A percentile compares a stretch with the other conserved stretches of the same genome.
phyloP scores from a whole-genome alignment of 2,797 vertebrate species.

The Rhodeus uyekii region DNA sequence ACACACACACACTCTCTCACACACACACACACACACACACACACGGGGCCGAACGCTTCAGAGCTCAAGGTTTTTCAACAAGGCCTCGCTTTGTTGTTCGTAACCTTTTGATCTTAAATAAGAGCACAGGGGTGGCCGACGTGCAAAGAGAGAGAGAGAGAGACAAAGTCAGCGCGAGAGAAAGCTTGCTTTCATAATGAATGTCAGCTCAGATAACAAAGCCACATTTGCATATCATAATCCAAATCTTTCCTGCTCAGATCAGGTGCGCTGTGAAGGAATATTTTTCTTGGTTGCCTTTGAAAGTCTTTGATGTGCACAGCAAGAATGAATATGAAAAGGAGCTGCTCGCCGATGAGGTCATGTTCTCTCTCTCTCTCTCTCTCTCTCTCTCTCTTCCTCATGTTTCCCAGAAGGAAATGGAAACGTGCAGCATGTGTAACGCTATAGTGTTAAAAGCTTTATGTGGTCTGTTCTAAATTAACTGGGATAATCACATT shows the following conservation, averaged over 20 bases:
- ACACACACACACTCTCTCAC: too few species aligned
- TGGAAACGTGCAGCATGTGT: neutral
- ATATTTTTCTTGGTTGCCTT: slow-evolving; percentile 69
- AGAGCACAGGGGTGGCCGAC: slow-evolving; percentile 49
- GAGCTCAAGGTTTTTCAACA: slow-evolving; percentile 52
- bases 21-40: slow-evolving; percentile 1
- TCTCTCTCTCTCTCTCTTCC: slow-evolving; percentile 1
- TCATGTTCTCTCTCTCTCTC: slow-evolving; percentile 28
- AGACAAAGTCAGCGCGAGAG: slow-evolving; percentile 12
- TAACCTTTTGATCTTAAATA: slow-evolving; percentile 73
- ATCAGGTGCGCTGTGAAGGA: slow-evolving; percentile 72
- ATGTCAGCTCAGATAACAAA: slow-evolving; percentile 74
- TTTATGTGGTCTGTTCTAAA: neutral
- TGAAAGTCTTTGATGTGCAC: slow-evolving; percentile 75
- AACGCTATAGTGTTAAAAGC: neutral
- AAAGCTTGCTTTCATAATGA: slow-evolving; percentile 67
- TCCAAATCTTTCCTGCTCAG: slow-evolving; percentile 72
- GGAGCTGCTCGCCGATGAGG: slow-evolving; percentile 72
- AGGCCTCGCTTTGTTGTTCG: slow-evolving; percentile 69
- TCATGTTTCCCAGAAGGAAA: slow-evolving; percentile 65
- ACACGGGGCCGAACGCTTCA: slow-evolving; percentile 44
- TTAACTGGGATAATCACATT: neutral
- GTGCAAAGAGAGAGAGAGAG: neutral
- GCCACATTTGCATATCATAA: slow-evolving; percentile 76
- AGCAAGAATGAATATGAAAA: slow-evolving; percentile 74